phyloP scores from a whole-genome alignment of 2,113 vertebrate species.

The Ondatra zibethicus region DNA sequence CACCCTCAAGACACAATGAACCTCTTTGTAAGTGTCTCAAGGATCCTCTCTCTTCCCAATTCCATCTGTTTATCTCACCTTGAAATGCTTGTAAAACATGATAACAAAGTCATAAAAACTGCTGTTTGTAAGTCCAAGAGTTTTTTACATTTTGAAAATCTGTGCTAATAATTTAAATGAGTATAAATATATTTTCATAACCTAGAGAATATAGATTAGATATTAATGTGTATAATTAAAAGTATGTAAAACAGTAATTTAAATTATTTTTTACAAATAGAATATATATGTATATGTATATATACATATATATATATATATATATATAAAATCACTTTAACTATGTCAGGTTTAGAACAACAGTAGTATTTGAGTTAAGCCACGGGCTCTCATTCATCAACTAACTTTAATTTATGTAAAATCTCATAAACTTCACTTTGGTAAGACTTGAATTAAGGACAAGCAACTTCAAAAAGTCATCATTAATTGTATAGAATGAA shows the following conservation, averaged over 20 bases:
- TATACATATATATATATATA: neutral
- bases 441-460: neutral
- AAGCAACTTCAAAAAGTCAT: neutral
- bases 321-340: neutral
- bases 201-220: neutral
- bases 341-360: neutral
- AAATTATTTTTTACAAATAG: neutral
- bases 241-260: neutral
- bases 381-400: neutral
- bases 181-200: neutral
- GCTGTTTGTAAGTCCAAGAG: slow-evolving; percentile 7
- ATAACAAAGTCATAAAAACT: neutral
- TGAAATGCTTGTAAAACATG: neutral
- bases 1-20: neutral
- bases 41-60: neutral
- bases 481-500: neutral
- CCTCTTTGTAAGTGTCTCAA: neutral
- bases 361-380: neutral
- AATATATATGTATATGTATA: neutral
- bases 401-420: slow-evolving; percentile 14
- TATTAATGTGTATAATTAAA: neutral
- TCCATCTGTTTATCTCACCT: slow-evolving; percentile 9
- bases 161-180: neutral
- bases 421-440: neutral
- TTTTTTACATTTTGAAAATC: neutral